Evolutionary conservation across 2,888 invertebrate species (phyloP), one percentile per base, ranked within the genome.

Genomic region (Tetragonisca angustula): DNA sequence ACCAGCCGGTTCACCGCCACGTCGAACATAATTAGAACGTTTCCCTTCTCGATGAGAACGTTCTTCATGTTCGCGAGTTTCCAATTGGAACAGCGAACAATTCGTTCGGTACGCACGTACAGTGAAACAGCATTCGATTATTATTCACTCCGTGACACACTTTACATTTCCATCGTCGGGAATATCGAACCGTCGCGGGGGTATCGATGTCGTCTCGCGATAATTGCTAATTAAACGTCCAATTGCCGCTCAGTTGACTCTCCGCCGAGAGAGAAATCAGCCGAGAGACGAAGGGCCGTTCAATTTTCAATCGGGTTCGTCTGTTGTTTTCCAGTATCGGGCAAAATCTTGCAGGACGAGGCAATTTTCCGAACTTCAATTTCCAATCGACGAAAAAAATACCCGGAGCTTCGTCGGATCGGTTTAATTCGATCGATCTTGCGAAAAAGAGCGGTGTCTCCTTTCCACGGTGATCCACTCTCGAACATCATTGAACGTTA

Each of bases 201-300:
- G 32, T 17, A 13, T 65, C n/a, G 24, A 43, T 36, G 19, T 27
- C 50, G 59, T 43, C 11, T 50, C 17, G 67, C 4, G 61, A 61
- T 61, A 81, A 79, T 54, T 67, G 49, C 52, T 54, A 78, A 78
- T 81, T 81, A 72, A 78, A 71, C 52, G 52, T 19, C 61, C 43
- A 64, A 79, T 81, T 72, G 52, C n/a, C 24, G 21, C 17, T 19
- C 17, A 67, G n/a, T 27, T 17, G 36, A 52, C 21, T 32, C 50
- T 17, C 4, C 15, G 3, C n/a, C 13, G 32, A 17, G 3, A 61
- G 6, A 24, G 24, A 2, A 32, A 32, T 52, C 52, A 17, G 52
- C 19, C 5, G 24, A 24, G 5, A 24, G 36, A n/a, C 9, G 11
- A 59, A 11, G n/a, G 17, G 21, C 27, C 56, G 49, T 52, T 67